phyloP scores from a whole-genome alignment of 2,113 vertebrate genomes.

The Oostethus manadensis region DNA sequence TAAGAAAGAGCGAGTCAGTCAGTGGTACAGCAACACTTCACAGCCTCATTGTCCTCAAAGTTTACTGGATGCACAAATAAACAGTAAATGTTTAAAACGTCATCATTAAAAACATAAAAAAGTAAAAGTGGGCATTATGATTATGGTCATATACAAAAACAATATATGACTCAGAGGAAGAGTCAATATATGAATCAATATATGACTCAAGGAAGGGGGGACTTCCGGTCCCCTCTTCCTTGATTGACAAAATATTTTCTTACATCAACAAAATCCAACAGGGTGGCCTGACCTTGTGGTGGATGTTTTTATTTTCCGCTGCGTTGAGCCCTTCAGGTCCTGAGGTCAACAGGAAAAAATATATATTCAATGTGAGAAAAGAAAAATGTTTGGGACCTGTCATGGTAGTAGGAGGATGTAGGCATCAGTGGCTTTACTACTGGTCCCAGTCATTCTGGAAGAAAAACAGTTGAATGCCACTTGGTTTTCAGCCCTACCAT shows the following conservation, averaged over 20 bases:
- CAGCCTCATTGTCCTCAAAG: not conserved
- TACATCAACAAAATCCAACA: constrained; percentile 14
- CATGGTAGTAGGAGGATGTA: constrained; percentile 25
- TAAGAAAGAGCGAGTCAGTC: not conserved
- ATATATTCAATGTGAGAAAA: constrained; percentile 18
- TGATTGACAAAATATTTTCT: constrained; percentile 37
- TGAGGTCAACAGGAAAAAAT: constrained; percentile 37
- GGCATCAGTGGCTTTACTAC: too few species aligned
- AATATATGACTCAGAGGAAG: too few species aligned
- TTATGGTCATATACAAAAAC: not conserved
- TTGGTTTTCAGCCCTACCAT: too few species aligned
- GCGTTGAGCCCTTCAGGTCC: constrained; percentile 21
- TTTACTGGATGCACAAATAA: not conserved
- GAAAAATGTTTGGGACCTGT: constrained; percentile 13
- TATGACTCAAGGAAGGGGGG: too few species aligned
- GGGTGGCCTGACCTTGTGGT: constrained; percentile 24
- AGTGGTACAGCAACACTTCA: not conserved
- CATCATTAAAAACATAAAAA: constrained; percentile 2
- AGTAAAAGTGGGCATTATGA: not conserved
- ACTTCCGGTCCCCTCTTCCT: not conserved
- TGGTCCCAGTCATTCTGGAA: too few species aligned
- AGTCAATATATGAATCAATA: too few species aligned
- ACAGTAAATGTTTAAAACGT: not conserved
- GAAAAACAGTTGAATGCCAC: too few species aligned
- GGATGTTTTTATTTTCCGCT: constrained; percentile 30